Evolutionary conservation across 2,113 vertebrate species (phyloP).

Genomic region (Malaclemys terrapin): DNA sequence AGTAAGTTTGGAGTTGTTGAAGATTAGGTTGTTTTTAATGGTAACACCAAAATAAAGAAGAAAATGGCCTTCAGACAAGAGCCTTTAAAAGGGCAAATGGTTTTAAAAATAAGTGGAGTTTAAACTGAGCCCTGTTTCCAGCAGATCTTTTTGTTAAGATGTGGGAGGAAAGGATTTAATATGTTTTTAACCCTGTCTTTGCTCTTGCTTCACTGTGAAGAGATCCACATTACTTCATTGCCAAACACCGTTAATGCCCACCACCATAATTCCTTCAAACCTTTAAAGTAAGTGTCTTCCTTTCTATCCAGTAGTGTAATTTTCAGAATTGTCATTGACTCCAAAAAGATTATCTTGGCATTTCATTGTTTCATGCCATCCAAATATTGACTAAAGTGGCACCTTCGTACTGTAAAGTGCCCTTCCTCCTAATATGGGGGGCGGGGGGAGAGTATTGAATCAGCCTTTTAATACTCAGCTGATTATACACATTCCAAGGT

Average conservation of each 20-base stretch:
- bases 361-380: slow-evolving; percentile 24
- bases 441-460: slow-evolving; percentile 41
- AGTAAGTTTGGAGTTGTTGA: slow-evolving; percentile 43
- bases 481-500: slow-evolving; percentile 77
- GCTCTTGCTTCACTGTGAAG: not conserved
- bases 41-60: slow-evolving; percentile 30
- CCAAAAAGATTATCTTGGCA: slow-evolving; percentile 37
- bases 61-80: not conserved
- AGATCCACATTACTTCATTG: not conserved
- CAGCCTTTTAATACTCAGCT: slow-evolving; percentile 72
- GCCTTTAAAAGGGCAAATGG: not conserved
- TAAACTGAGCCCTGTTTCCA: not conserved
- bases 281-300: slow-evolving; percentile 27
- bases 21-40: slow-evolving; percentile 51
- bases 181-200: slow-evolving; percentile 38
- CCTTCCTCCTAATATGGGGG: slow-evolving; percentile 4
- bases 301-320: slow-evolving; percentile 38
- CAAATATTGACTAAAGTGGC: slow-evolving; percentile 41
- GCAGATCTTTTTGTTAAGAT: not conserved
- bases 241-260: not conserved
- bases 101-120: not conserved
- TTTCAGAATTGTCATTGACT: not conserved
- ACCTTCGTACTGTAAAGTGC: slow-evolving; percentile 14
- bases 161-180: not conserved
- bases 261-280: slow-evolving; percentile 25